Evolutionary conservation across 2,797 vertebrate genomes (phyloP).

Genomic region (Acanthornis magna): DNA sequence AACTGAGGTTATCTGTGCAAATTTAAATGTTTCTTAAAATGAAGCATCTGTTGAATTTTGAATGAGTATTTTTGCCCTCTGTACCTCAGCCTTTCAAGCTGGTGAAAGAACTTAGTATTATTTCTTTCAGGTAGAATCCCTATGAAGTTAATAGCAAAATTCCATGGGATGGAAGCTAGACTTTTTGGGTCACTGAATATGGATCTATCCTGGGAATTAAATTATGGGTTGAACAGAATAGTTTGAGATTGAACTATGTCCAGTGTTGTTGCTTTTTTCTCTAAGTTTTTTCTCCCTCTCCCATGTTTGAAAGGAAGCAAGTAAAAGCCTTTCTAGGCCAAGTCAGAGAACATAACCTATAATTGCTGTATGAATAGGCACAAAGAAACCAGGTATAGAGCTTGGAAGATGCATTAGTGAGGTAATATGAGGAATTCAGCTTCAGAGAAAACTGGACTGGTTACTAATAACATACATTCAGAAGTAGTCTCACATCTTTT

Average conservation of each 20-base stretch:
- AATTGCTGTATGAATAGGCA: background rate
- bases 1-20: background rate
- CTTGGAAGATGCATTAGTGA: background rate
- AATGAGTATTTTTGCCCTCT: background rate
- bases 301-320: background rate
- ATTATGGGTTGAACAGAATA: background rate
- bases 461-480: background rate
- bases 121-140: background rate
- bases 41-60: background rate
- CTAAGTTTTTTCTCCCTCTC: fast-evolving
- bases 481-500: background rate
- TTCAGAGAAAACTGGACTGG: background rate
- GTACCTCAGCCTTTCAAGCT: background rate
- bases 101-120: background rate
- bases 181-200: background rate
- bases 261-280: background rate
- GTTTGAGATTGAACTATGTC: background rate
- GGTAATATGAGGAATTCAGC: background rate
- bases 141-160: background rate
- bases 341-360: background rate
- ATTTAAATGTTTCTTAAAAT: background rate
- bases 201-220: background rate
- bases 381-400: background rate
- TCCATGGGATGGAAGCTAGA: background rate
- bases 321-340: conserved; percentile 6